Percentiles rank a stretch among this genome's conserved stretches.
phyloP scores from a whole-genome alignment of 2,888 invertebrate genomes.

The Laspeyria flexula region DNA sequence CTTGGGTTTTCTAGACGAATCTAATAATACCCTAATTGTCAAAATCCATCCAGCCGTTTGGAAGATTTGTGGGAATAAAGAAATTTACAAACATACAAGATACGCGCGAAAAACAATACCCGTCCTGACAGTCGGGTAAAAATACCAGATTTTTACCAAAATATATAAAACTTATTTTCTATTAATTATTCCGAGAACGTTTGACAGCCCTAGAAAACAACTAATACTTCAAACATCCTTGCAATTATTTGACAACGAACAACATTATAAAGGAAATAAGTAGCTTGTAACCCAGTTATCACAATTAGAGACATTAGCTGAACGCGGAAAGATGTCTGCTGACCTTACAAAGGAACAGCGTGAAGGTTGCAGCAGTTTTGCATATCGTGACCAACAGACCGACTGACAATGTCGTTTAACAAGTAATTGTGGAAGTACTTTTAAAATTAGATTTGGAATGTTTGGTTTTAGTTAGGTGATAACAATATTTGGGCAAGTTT shows the following conservation, averaged over 20 bases:
- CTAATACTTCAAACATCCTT: background rate
- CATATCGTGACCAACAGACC: constrained; percentile 32
- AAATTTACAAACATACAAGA: too few species aligned
- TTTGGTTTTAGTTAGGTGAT: background rate
- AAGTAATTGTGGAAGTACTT: constrained; percentile 8
- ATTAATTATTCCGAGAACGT: too few species aligned
- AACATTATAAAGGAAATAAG: constrained; percentile 10
- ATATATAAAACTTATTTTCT: too few species aligned
- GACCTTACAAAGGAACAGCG: constrained; percentile 23
- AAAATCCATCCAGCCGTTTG: too few species aligned
- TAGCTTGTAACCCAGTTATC: constrained; percentile 11
- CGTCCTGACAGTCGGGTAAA: too few species aligned
- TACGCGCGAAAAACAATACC: too few species aligned
- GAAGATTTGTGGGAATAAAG: too few species aligned
- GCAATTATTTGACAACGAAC: constrained; percentile 13
- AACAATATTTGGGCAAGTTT: background rate
- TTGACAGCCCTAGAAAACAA: too few species aligned
- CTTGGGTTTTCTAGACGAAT: too few species aligned
- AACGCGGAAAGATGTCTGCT: constrained; percentile 32
- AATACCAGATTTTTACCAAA: too few species aligned
- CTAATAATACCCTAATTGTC: too few species aligned
- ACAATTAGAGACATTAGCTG: constrained; percentile 13
- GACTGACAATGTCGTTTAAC: constrained; percentile 12
- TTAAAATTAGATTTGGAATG: background rate
- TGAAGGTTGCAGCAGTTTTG: constrained; percentile 42